Conservation (phyloP, 2,797 vertebrate species). For the Anguilla marmorata region DNA sequence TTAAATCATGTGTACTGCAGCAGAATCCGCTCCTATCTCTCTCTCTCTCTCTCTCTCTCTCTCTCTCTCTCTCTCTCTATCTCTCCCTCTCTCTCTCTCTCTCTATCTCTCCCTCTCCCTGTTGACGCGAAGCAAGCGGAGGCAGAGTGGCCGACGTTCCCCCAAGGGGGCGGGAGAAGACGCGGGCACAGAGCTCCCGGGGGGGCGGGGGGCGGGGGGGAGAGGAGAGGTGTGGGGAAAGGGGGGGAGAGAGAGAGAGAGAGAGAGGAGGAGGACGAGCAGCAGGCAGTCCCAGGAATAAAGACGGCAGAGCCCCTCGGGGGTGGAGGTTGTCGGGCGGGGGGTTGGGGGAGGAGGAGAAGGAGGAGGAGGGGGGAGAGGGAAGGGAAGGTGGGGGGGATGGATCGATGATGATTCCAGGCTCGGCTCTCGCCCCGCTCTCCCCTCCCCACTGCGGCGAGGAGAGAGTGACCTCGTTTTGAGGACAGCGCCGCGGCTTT, state of each 20-base stretch:
- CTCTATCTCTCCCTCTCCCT: neutral
- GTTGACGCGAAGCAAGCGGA: neutral
- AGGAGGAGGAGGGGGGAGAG: neutral
- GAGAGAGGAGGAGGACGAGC: neutral
- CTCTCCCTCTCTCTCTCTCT: neutral
- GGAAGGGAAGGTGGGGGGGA: neutral
- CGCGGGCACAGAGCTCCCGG: neutral
- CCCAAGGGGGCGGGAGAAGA: neutral
- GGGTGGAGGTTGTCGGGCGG: neutral
- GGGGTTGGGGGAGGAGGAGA: neutral
- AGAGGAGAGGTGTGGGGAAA: neutral
- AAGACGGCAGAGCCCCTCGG: slow-evolving; percentile 1
- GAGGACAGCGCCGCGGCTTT: slow-evolving; percentile 40
- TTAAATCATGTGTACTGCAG: slow-evolving; percentile 18
- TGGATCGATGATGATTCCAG: slow-evolving; percentile 23
- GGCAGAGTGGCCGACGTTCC: neutral
- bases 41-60: neutral
- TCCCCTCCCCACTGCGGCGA: slow-evolving; percentile 30
- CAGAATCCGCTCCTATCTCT: neutral
- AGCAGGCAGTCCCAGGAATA: slow-evolving; percentile 7
- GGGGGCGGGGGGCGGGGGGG: neutral
- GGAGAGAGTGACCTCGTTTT: slow-evolving; percentile 48
- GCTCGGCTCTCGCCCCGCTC: slow-evolving; percentile 7
- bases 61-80: neutral
- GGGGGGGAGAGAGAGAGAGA: too few species aligned